Percentiles rank a stretch among this genome's conserved stretches.
phyloP scores from a whole-genome alignment of 2,113 vertebrate species.

The Brienomyrus longianalis region DNA sequence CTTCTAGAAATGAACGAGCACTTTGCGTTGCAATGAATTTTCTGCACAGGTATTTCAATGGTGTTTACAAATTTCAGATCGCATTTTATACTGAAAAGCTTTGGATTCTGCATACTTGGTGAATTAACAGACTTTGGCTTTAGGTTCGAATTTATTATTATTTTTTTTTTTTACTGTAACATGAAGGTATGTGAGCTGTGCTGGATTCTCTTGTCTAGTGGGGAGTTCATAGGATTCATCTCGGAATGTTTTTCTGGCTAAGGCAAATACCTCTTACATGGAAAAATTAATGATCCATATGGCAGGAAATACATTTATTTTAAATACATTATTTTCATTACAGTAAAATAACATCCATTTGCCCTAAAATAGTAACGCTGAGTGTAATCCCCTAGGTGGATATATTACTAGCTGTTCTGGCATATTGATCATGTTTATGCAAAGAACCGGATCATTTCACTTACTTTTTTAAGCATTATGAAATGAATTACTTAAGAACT shows the following conservation, averaged over 20 bases:
- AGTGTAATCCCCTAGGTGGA: neutral
- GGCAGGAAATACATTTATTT: neutral
- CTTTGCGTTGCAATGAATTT: neutral
- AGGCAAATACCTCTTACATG: neutral
- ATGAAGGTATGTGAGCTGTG: neutral
- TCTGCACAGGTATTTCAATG: neutral
- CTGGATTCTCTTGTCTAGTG: neutral
- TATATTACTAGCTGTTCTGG: neutral
- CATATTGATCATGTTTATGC: neutral
- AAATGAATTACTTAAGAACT: neutral
- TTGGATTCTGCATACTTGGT: neutral
- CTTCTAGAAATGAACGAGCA: neutral
- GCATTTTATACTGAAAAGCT: neutral
- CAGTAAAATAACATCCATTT: neutral
- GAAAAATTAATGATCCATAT: neutral
- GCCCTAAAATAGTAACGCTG: neutral
- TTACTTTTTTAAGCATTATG: neutral
- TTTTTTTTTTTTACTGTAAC: neutral
- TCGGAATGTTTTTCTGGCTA: neutral
- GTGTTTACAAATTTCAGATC: neutral
- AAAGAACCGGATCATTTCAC: neutral
- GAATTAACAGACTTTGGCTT: neutral
- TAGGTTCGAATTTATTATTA: too few relatives aligned
- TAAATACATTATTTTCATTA: too few relatives aligned
- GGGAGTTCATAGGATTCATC: neutral